Evolutionary conservation across 2,888 invertebrate species (phyloP).

Genomic region (Teleogryllus oceanicus): DNA sequence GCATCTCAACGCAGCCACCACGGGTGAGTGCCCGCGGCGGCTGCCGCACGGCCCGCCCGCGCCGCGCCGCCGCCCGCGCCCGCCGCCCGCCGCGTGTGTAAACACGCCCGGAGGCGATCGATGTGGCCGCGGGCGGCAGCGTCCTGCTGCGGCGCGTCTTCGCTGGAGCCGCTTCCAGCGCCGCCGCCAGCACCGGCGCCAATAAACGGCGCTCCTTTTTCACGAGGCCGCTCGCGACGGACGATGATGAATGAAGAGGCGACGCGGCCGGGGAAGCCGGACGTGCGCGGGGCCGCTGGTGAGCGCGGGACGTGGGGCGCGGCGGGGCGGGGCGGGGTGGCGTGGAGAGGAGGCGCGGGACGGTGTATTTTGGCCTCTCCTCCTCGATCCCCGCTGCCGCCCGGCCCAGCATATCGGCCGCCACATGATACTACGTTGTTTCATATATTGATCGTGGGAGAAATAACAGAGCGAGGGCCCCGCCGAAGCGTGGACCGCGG

Average conservation of each 20-base stretch:
- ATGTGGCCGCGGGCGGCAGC: conserved; percentile 12
- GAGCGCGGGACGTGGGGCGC: no score
- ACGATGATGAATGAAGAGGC: no score
- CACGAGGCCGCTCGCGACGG: no score
- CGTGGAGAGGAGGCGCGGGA: not conserved
- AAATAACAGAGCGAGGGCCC: not conserved
- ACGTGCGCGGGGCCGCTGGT: no score
- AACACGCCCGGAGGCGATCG: not conserved
- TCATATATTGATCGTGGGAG: not conserved
- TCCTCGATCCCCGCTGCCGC: not conserved
- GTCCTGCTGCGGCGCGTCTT: not conserved
- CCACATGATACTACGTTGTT: not conserved
- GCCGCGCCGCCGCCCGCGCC: not conserved
- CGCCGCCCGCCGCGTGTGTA: not conserved
- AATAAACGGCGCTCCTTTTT: no score
- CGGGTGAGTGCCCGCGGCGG: not conserved
- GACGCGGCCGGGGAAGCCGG: no score
- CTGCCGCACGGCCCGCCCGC: not conserved
- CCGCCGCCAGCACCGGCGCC: not conserved
- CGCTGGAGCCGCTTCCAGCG: not conserved
- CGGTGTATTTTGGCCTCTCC: not conserved
- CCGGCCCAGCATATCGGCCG: not conserved
- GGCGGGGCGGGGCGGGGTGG: no score
- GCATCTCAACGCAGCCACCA: not conserved
- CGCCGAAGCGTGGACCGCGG: not conserved